Base-by-base conservation (phyloP, 2,113 vertebrate genomes). In the Merops nubicus region DNA sequence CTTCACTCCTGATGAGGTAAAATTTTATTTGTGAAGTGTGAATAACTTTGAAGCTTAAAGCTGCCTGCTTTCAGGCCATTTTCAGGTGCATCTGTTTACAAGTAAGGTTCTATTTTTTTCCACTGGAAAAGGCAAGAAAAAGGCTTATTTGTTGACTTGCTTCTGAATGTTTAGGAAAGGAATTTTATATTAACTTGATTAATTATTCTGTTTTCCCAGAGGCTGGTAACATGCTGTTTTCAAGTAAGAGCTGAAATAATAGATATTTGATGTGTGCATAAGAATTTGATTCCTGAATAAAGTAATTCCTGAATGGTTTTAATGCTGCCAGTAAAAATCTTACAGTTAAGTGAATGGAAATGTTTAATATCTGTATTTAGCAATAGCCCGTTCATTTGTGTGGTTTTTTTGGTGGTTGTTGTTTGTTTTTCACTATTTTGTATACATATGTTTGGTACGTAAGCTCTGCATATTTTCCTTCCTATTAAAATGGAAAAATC, bases 1-100 rank as follows among this genome's bases (percentile, higher is more conserved):
- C 23, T 36, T 77, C 51, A 36, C 21, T 94, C 14, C 33, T 59
- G 26, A 20, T 29, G 47, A 60, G 31, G 56, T 83, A 91, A 70
- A 94, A 87, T 95, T 96, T 92, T 95, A 68, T 93, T 91, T 96
- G 47, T 28, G 23, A 86, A 88, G 25, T 60, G 36, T 86, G 77
- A 81, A 85, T 89, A 84, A 89, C 83, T 93, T 93, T 53, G 53
- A 94, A 84, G n/a, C 45, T 85, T 87, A 88, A 90, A 70, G n/a
- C 72, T 95, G 75, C 54, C 53, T 70, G 48, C 21, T 94, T 92
- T 81, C 12, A 31, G 60, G 26, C 59, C 47, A n/a, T 92, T 96
- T 75, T 88, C 70, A 90, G 48, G 34, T 91, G 31, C 7, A 54
- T 63, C 29, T 84, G 33, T 89, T 87, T 72, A 76, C 42, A 88